These are phyloP conservation scores for Drepana arcuata DNA, from an alignment of 1,140 invertebrate genomes.

Conservation along the genomic window DNA sequence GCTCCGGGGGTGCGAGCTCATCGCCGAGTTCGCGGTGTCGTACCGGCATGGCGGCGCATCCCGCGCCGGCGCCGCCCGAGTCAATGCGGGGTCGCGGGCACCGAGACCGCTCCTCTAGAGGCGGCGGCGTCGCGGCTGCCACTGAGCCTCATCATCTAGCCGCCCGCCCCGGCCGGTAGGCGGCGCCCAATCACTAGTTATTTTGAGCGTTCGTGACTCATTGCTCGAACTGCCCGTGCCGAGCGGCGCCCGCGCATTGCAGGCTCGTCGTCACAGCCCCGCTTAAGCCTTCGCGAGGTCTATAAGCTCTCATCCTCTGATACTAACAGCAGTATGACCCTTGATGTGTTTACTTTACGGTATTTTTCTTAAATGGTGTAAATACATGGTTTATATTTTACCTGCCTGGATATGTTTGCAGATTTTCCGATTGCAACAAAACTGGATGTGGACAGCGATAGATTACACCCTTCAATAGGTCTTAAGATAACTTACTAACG, in stretches of 20 bases:
- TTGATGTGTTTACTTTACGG: too few relatives aligned
- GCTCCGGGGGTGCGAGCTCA: constrained; percentile 64
- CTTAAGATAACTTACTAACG: too few relatives aligned
- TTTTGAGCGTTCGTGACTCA: constrained; percentile 65
- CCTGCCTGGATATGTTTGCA: too few relatives aligned
- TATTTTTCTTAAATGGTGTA: too few relatives aligned
- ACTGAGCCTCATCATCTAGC: constrained; percentile 44
- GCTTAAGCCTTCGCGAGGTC: too few relatives aligned
- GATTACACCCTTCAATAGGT: too few relatives aligned
- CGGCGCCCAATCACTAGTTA: constrained; percentile 59
- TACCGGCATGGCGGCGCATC: constrained; percentile 69
- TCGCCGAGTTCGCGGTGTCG: constrained; percentile 66
- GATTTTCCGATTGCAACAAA: too few relatives aligned
- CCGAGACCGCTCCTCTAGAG: constrained; percentile 44
- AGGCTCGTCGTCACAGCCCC: constrained; percentile 36
- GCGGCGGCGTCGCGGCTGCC: constrained; percentile 59
- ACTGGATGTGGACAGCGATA: too few relatives aligned
- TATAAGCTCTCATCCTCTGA: too few relatives aligned
- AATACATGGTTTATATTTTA: too few relatives aligned
- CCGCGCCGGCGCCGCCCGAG: constrained; percentile 58
- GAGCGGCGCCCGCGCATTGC: constrained; percentile 53
- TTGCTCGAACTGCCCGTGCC: constrained; percentile 44
- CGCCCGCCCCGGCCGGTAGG: constrained; percentile 61
- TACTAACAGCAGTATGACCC: too few relatives aligned
- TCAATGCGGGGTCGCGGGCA: constrained; percentile 35